phyloP scores from a whole-genome alignment of 2,797 vertebrate genomes.

The Alectoris magna region DNA sequence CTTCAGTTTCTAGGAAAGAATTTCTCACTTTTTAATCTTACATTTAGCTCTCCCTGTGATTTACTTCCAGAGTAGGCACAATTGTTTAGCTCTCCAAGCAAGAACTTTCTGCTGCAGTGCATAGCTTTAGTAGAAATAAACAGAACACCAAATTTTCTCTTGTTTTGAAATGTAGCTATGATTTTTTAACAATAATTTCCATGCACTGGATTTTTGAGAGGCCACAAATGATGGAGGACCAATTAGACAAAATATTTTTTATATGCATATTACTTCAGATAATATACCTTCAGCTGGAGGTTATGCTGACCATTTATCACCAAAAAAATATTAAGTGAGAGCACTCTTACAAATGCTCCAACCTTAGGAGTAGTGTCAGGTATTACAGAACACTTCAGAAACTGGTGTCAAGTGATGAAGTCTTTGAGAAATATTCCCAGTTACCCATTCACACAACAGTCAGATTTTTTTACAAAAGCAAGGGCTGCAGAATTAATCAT shows the following conservation, averaged over 20 bases:
- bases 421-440: background rate
- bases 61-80: background rate
- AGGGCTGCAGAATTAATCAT: background rate
- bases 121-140: background rate
- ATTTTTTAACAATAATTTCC: background rate
- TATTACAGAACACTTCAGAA: background rate
- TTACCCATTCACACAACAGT: background rate
- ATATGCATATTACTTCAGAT: accelerated
- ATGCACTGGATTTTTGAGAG: background rate
- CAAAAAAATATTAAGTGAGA: background rate
- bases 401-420: background rate
- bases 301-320: background rate
- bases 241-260: background rate
- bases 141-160: background rate
- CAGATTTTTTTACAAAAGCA: background rate
- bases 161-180: background rate
- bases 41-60: background rate
- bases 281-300: background rate
- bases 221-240: background rate
- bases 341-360: background rate
- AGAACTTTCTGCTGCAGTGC: background rate
- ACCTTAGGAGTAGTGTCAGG: background rate
- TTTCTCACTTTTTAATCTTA: background rate
- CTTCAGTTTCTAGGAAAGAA: background rate
- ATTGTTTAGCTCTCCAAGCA: background rate